Evolutionary conservation across 92 coral and sea anemone genomes (phyloP).

Genomic region (Paramuricea clavata): DNA sequence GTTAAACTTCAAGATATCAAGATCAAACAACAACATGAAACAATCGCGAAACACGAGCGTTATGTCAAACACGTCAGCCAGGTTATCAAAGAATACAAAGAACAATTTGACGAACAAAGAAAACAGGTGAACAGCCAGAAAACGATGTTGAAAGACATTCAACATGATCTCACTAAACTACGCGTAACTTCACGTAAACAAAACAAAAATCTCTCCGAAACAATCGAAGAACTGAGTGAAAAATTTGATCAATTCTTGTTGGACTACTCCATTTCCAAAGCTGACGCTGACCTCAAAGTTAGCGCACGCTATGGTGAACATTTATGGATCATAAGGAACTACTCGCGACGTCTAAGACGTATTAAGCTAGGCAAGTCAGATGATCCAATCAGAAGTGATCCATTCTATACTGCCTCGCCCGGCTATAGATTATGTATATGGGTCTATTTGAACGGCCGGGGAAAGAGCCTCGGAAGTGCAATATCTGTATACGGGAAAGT

Average conservation of each 20-base stretch:
- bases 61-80: slow-evolving; percentile 77
- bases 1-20: slow-evolving; percentile 84
- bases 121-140: slow-evolving; percentile 76
- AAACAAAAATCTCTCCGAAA: slow-evolving; percentile 60
- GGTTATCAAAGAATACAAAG: slow-evolving; percentile 75
- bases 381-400: slow-evolving; percentile 94
- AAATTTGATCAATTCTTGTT: slow-evolving; percentile 31
- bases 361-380: slow-evolving; percentile 86
- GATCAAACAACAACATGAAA: slow-evolving; percentile 81
- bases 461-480: slow-evolving; percentile 81
- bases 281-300: not conserved
- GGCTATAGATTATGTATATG: slow-evolving; percentile 92
- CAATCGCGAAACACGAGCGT: slow-evolving; percentile 77
- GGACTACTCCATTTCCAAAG: slow-evolving; percentile 30
- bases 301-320: slow-evolving; percentile 88
- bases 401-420: slow-evolving; percentile 91
- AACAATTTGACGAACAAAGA: slow-evolving; percentile 76
- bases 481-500: slow-evolving; percentile 95
- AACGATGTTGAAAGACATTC: not conserved
- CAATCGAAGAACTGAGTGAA: slow-evolving; percentile 53
- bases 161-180: slow-evolving; percentile 7
- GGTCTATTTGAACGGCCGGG: slow-evolving; percentile 97
- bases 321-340: slow-evolving; percentile 85
- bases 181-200: slow-evolving; percentile 45
- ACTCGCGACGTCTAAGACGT: slow-evolving; percentile 80